Base-by-base conservation (phyloP, 2,888 invertebrate species). In the Tiliacea citrago region DNA sequence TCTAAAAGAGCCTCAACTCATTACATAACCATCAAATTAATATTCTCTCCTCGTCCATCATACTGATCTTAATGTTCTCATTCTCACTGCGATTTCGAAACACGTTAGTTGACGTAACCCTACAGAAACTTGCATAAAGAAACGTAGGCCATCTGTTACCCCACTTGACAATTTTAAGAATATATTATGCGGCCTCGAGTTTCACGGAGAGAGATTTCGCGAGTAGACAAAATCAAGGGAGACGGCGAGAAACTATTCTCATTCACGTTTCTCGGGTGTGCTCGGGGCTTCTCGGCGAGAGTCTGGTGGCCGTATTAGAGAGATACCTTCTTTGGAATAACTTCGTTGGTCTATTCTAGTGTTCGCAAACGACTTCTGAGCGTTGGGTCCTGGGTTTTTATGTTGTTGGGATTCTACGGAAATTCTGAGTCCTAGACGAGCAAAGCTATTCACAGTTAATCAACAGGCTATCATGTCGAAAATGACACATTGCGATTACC, bases 51-150 rank as follows among this genome's bases (percentile, higher is more conserved):
- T 67, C 69, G 84, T 70, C 55, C 55, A 69, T 67, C 53, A 55
- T 58, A 53, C 74, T 65, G 80, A 63, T 83, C 80, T 79, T 58
- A 72, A 83, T 79, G 58, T 69, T 84, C 68, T 84, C 61, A 84
- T 81, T 84, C 75, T 66, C 68, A 66, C 84, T 67, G 51, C 75
- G 68, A 66, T 81, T 81, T 84, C 81, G 61, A 75, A 81, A 84
- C 68, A 81, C 68, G 81, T 83, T 80, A 66, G 35, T 74, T 80
- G 84, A 80, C 75, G 81, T 83, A 73, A 81, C 29, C 45, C 57
- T 35, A 49, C 16, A 68, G 35, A 53, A 55, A 58, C 39, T 51
- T 57, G 77, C 57, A 78, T 53, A 66, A 51, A 18, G 51, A 82
- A 63, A 83, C 47, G 51, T 49, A 35, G 47, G 12, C 57, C 47